Base-by-base conservation (phyloP, 2,797 vertebrate genomes). In the Pteronotus mesoamericanus region DNA sequence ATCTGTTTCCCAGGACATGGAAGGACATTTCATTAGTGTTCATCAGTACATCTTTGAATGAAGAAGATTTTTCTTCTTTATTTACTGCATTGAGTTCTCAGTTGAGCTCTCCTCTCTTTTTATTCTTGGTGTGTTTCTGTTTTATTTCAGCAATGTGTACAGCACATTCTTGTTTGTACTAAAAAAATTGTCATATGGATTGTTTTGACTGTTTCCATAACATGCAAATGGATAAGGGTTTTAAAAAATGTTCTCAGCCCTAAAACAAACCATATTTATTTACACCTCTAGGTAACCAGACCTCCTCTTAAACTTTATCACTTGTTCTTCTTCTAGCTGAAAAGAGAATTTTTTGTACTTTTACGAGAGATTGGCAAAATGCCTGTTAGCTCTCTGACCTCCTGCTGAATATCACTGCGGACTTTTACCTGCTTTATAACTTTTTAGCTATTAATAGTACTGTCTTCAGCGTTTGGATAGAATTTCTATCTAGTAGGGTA, bases 191-290 rank as follows among this genome's bases (percentile, higher is more conserved):
- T 92, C 90, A n/a, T 95, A 97, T 95, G 91, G 92, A 94, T 95
- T 96, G 94, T 95, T 97, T 97, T 95, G 96, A 95, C 89, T 95
- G 79, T 94, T 96, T 95, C 91, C 91, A 94, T 86, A 94, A 90
- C 78, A 89, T 64, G 51, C 32, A 96, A 94, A 92, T 69, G 85
- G 39, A 92, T 21, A 88, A 95, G 53, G 64, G 90, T 95, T 95
- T 90, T 14, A 51, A 96, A 91, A 95, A 90, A 92, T 94, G 77
- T 96, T 94, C 94, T 89, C 0, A 0, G 64, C 69, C 53, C 75
- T 95, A 86, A 97, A 96, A 82, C 57, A 86, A 97, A 92, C 82
- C 29, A 44, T 92, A 86, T 94, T 96, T 97, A 95, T 97, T 96
- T 97, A 95, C 46, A 97, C 78, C 94, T 91, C 68, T 88, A 94